Evolutionary conservation across 2,113 vertebrate species (phyloP), one percentile per base, ranked within the genome.

Genomic region (Bolborhynchus lineola): DNA sequence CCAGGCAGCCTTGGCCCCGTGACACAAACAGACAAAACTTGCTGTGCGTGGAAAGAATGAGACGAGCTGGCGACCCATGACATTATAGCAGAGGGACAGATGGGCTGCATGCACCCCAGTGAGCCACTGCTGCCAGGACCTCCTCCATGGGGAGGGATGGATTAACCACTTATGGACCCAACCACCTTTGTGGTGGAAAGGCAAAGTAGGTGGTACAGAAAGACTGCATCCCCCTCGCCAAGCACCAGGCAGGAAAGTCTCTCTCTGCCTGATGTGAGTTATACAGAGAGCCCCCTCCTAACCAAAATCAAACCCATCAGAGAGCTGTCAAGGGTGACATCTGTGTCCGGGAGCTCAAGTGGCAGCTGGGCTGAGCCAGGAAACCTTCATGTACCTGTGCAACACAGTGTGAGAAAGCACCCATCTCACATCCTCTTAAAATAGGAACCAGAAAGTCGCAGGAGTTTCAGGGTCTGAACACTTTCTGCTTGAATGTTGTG

Each of bases 231-330:
- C 14, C 33, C 8, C 28, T 67, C 1, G 1, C 6, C 31, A 57
- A 92, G 28, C 37, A 82, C 15, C 39, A 47, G 42, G 9, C 59
- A 72, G 53, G 31, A 65, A 95, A 70, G 33, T 16, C 4, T 53
- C 46, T 72, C 65, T 68, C n/a, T 57, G n/a, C 31, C 31, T 35
- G 29, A 12, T 67, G 3, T n/a, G 44, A 91, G 53, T 11, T 4
- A 1, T 0, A 0, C 42, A 81, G 29, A 74, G 6, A 46, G 49
- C 19, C 13, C 11, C 39, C 11, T 8, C 25, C 0, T 0, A 7
- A 6, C 11, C 8, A 39, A 39, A 29, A 71, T 37, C 39, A 90
- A 76, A 77, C 47, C 31, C n/a, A 59, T 4, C 0, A 0, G 35
- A 35, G 25, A 82, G 44, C 39, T 96, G 77, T 44, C 29, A 46